Evolutionary conservation across 2,888 invertebrate genomes (phyloP), one percentile per base, ranked within the genome.

Genomic region (Dryadula phaetusa): DNA sequence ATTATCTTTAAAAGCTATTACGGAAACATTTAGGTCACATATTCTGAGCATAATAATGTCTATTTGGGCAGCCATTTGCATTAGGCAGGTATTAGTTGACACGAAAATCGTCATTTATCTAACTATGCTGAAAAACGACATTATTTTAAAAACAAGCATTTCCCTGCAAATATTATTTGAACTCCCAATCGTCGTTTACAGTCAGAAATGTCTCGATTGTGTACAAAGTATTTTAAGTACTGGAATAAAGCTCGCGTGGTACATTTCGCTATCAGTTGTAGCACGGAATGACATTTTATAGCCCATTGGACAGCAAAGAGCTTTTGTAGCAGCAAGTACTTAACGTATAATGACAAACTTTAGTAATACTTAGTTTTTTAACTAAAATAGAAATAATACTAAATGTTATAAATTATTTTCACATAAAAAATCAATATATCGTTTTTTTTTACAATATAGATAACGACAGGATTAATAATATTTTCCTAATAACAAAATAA

Each of bases 241-340:
- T 28, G 18, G 12, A 60, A 44, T 32, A 18, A 46, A 32, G 18
- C 28, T 60, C 18, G 44, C 44, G 60, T 46, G 60, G 16, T 44
- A 46, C 18, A 20, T 44, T 44, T 32, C 28, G 32, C 32, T 60
- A 60, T 60, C 42, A 60, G 42, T 60, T 32, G 44, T 46, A 60
- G 42, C 44, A 58, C 58, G 60, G 42, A 46, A 60, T 46, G 28
- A 25, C 44, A 46, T 60, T 44, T 60, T 46, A 60, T 44, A 46
- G 44, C 60, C n/a, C 1, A 22, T 56, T 56, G 56, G 56, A 40
- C 10, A 40, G n/a, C 10, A 22, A 56, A 40, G n/a, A 56, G 40
- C 52, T 52, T n/a, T 52, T 32, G 16, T 56, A 56, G 25, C 2
- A 40, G 25, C 56, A 10, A 5, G n/a, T 22, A 40, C 28, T 56